Evolutionary conservation across 92 coral and sea anemone genomes (phyloP).

Genomic region (Bergia puertoricense): DNA sequence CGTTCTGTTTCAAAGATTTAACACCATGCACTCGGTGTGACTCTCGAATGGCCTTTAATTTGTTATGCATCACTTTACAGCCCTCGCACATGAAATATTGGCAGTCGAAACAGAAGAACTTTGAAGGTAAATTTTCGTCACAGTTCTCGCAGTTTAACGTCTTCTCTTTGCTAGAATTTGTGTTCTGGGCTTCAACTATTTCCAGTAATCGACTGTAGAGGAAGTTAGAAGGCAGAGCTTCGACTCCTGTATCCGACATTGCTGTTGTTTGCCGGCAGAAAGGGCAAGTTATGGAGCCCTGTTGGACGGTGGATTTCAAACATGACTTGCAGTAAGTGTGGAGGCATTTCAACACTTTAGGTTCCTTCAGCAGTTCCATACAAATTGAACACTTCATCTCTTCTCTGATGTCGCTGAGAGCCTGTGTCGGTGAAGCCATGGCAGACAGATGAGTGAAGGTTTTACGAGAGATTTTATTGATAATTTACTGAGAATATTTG

Average conservation of each 20-base stretch:
- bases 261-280: constrained; percentile 30
- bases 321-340: constrained; percentile 37
- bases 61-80: constrained; percentile 34
- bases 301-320: neutral
- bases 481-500: too few relatives aligned
- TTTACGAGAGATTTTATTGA: neutral
- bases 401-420: constrained; percentile 3
- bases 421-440: constrained; percentile 29
- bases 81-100: constrained; percentile 37
- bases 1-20: constrained; percentile 18
- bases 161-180: constrained; percentile 8
- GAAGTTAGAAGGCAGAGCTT: constrained; percentile 29
- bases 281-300: constrained; percentile 12
- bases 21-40: constrained; percentile 18
- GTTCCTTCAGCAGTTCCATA: constrained; percentile 15
- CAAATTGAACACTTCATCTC: constrained; percentile 37
- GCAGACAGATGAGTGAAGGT: neutral
- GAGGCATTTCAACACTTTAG: constrained; percentile 31
- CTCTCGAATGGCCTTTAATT: constrained; percentile 27
- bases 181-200: constrained; percentile 22
- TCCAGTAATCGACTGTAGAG: constrained; percentile 29
- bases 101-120: constrained; percentile 36
- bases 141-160: constrained; percentile 38
- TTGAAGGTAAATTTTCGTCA: constrained; percentile 9
- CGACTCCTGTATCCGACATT: constrained; percentile 32